Conservation (phyloP, 1,140 invertebrate genomes). For the Drosophila kurseongensis region DNA sequence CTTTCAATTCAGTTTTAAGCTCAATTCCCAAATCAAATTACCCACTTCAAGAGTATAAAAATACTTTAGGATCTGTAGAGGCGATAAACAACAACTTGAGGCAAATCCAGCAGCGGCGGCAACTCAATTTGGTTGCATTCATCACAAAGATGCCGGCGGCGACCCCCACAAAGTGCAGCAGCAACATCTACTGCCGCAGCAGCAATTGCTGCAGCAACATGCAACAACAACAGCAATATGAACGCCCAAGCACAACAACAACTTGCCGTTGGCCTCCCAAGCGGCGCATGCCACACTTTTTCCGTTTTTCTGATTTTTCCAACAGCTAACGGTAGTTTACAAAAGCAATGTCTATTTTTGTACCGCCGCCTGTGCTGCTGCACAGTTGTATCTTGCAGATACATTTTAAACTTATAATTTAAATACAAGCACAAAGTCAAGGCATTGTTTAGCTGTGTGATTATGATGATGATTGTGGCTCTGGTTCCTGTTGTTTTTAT, state of each 20-base stretch:
- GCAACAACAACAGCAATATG: conserved; percentile 16
- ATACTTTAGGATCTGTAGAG: conserved; percentile 23
- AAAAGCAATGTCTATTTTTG: conserved; percentile 74
- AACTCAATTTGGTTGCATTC: conserved; percentile 45
- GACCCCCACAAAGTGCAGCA: conserved; percentile 43
- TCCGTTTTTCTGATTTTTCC: conserved; percentile 12
- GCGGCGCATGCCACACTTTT: conserved; percentile 48
- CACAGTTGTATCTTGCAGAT: conserved; percentile 61
- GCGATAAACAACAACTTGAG: conserved; percentile 47
- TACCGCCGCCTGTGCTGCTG: conserved; percentile 37
- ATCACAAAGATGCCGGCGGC: conserved; percentile 34
- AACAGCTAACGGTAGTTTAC: conserved; percentile 76
- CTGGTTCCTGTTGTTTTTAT: conserved; percentile 34
- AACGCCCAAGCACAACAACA: conserved; percentile 11
- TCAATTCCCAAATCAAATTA: conserved; percentile 25
- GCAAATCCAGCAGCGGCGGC: conserved; percentile 16
- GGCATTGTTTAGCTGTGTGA: conserved; percentile 70
- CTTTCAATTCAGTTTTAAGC: conserved; percentile 1
- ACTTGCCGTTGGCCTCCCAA: conserved; percentile 75
- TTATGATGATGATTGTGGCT: conserved; percentile 48
- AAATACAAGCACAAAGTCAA: conserved; percentile 80
- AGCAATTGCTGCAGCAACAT: not conserved
- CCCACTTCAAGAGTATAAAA: conserved; percentile 31
- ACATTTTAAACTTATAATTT: conserved; percentile 78
- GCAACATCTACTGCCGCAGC: conserved; percentile 10